Conservation (phyloP, 2,888 invertebrate species). For the Calliphora vomitoria region DNA sequence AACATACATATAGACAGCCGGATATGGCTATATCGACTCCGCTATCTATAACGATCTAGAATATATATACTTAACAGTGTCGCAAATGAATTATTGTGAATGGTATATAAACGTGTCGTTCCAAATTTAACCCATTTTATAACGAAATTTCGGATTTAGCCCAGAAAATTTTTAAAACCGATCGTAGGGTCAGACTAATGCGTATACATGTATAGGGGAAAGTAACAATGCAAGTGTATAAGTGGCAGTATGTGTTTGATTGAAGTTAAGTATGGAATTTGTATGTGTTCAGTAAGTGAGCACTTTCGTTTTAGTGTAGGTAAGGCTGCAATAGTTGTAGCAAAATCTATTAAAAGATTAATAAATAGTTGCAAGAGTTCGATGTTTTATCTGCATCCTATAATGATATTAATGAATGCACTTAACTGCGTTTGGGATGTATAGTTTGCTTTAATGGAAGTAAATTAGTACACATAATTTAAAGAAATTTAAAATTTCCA, state of each 20-base stretch:
- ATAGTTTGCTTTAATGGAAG: conserved; percentile 12
- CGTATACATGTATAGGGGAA: background rate
- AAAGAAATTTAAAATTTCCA: too few relatives aligned
- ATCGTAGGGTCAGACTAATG: too few relatives aligned
- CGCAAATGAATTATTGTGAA: too few relatives aligned
- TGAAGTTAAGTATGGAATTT: conserved; percentile 4
- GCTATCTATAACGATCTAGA: too few relatives aligned
- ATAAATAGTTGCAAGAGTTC: conserved; percentile 21
- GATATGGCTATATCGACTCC: too few relatives aligned
- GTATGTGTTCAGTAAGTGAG: background rate
- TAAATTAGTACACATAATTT: background rate
- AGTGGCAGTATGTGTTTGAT: too few relatives aligned
- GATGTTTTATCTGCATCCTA: conserved; percentile 5
- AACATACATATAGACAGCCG: too few relatives aligned
- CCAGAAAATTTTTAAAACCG: too few relatives aligned
- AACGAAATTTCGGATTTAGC: too few relatives aligned
- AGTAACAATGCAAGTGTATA: background rate
- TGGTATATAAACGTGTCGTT: too few relatives aligned
- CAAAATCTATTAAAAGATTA: conserved; percentile 32
- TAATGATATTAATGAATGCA: conserved; percentile 54
- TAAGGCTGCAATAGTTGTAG: background rate
- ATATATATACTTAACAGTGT: too few relatives aligned
- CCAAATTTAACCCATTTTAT: too few relatives aligned
- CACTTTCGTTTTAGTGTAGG: background rate
- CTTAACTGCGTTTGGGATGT: conserved; percentile 16